Percentiles rank a stretch among this genome's conserved stretches.
Conservation (phyloP, 2,797 vertebrate species). For the Platyrinchus mystaceus region DNA sequence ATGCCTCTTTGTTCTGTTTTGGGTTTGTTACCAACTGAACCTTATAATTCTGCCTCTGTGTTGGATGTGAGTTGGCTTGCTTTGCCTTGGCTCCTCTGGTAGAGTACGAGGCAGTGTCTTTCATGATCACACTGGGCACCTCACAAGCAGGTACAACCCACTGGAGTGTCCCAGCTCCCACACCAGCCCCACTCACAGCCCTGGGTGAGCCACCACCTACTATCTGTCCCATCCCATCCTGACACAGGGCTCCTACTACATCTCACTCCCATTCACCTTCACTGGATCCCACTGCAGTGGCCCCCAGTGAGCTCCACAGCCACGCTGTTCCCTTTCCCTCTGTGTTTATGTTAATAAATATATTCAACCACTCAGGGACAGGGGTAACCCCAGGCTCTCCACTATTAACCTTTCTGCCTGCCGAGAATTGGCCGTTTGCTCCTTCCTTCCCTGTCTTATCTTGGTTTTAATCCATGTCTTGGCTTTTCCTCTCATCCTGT, state of each 20-base stretch:
- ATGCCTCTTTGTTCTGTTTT: background rate
- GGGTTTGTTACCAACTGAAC: background rate
- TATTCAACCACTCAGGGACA: background rate
- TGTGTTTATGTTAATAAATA: background rate
- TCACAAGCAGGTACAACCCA: background rate
- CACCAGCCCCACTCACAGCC: fast-evolving
- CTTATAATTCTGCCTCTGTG: background rate
- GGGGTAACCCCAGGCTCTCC: background rate
- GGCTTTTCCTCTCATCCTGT: slow-evolving; percentile 41
- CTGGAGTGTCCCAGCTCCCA: background rate
- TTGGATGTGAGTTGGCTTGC: background rate
- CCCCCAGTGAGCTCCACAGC: fast-evolving
- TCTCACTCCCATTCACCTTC: background rate
- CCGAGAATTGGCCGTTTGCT: background rate
- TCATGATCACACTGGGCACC: fast-evolving
- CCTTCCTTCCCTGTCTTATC: slow-evolving; percentile 13
- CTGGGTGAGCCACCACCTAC: background rate
- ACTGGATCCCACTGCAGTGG: fast-evolving
- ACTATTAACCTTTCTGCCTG: slow-evolving; percentile 56
- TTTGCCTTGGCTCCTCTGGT: background rate
- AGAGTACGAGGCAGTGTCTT: background rate
- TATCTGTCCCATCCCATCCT: fast-evolving
- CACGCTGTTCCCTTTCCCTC: background rate
- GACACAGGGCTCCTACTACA: fast-evolving
- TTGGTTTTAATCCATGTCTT: slow-evolving; percentile 12